Evolutionary conservation across 2,888 invertebrate species (phyloP).

Genomic region (Noctua comes): DNA sequence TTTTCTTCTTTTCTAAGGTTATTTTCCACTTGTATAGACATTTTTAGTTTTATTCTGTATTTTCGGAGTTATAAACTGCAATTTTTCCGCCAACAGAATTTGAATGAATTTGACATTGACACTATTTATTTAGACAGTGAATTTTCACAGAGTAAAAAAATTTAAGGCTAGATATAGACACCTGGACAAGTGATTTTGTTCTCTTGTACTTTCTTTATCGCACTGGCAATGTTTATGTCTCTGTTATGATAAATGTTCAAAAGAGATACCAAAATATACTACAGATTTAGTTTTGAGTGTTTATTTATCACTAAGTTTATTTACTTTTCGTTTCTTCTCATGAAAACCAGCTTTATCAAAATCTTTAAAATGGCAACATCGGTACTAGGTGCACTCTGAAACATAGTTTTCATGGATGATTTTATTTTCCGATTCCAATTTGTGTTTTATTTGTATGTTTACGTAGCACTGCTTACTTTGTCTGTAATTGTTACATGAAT

Average conservation of each 20-base stretch:
- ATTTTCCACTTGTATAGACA: conserved; percentile 91
- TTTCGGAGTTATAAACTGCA: neutral
- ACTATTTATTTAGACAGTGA: neutral
- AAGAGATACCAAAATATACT: too few species aligned
- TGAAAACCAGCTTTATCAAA: neutral
- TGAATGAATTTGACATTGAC: conserved; percentile 20
- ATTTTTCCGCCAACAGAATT: conserved; percentile 29
- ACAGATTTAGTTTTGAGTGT: neutral
- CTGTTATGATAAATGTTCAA: neutral
- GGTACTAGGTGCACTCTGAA: neutral
- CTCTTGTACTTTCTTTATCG: neutral
- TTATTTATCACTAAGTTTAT: neutral
- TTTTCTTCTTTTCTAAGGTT: conserved; percentile 88
- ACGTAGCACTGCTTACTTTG: too few species aligned
- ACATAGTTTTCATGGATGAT: neutral
- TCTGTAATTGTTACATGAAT: neutral
- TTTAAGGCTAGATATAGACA: neutral
- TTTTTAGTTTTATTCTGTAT: conserved; percentile 59
- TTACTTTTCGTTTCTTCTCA: too few species aligned
- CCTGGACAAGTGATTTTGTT: neutral
- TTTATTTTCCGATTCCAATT: neutral
- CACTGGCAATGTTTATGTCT: neutral
- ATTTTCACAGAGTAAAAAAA: neutral
- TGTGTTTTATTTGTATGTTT: neutral
- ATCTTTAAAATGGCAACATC: conserved; percentile 4